Percentiles rank a stretch among this genome's conserved stretches.
Conservation (phyloP, 2,113 vertebrate genomes). For the Dryoscopus gambensis region DNA sequence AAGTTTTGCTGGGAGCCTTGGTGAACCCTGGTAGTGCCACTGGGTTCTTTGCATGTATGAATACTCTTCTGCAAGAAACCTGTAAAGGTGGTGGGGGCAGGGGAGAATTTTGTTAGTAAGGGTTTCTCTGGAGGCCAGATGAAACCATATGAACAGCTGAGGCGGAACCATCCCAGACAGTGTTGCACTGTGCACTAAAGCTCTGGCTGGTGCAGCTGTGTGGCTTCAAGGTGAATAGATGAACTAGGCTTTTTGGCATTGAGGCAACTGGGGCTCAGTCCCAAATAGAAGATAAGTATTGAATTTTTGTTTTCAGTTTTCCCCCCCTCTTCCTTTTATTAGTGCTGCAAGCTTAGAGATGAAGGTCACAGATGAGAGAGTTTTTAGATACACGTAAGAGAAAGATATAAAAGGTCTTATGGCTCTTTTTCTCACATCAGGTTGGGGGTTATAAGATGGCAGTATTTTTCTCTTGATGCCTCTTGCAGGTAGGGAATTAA, state of each 20-base stretch:
- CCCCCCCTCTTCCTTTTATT: fast-evolving
- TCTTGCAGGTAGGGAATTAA: neutral
- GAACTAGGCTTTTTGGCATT: neutral
- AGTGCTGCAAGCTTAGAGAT: neutral
- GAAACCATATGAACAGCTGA: neutral
- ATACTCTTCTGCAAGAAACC: neutral
- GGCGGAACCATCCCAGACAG: neutral
- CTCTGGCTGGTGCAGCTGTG: neutral
- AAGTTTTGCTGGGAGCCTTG: neutral
- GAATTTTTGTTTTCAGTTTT: too few species aligned
- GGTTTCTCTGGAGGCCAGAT: neutral
- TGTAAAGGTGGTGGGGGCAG: neutral
- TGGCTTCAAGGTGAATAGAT: neutral
- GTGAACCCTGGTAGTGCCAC: neutral
- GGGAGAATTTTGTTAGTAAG: neutral
- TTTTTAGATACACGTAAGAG: neutral
- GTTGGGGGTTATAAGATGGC: neutral
- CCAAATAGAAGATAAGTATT: neutral
- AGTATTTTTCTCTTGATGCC: neutral
- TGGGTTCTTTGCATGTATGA: neutral
- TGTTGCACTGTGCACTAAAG: neutral
- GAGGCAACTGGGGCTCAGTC: neutral
- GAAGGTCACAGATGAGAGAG: neutral
- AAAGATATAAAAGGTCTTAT: neutral
- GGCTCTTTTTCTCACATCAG: neutral